Percentiles rank a stretch among this genome's conserved stretches.
Conservation (phyloP, 2,113 vertebrate genomes). For the Pseudorasbora parva region DNA sequence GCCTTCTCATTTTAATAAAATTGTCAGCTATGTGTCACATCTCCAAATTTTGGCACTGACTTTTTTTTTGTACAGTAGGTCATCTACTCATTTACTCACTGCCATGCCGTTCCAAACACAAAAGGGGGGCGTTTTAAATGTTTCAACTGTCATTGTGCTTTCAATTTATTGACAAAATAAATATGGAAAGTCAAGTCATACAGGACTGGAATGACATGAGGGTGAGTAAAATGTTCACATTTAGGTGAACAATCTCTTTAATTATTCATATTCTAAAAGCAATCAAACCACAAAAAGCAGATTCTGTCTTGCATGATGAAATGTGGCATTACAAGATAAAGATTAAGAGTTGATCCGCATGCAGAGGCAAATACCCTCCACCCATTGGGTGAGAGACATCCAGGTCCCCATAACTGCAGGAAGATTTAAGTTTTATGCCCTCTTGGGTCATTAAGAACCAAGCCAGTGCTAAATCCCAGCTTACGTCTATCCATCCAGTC, state of each 20-base stretch:
- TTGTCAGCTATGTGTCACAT: background rate
- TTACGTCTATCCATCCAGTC: slow-evolving; percentile 25
- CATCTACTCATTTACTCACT: background rate
- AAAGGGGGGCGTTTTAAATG: background rate
- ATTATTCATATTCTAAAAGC: background rate
- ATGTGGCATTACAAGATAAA: background rate
- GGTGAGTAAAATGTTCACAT: background rate
- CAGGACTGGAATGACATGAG: background rate
- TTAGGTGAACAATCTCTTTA: background rate
- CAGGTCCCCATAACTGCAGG: background rate
- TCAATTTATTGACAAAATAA: background rate
- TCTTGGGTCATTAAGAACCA: slow-evolving; percentile 34
- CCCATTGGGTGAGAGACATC: slow-evolving; percentile 1
- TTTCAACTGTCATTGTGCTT: background rate
- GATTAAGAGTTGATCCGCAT: background rate
- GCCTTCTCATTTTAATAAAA: background rate
- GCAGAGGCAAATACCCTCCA: background rate
- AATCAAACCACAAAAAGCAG: background rate
- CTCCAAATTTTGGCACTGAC: background rate
- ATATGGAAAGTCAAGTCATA: background rate
- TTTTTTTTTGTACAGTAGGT: background rate
- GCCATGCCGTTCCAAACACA: background rate
- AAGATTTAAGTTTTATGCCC: slow-evolving; percentile 2
- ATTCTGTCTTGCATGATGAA: background rate
- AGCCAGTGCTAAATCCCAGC: slow-evolving; percentile 24